Percentiles rank a stretch among this genome's conserved stretches.
These are phyloP conservation scores for Pseudochaenichthys georgianus DNA, from an alignment of 2,797 vertebrate genomes.

Conservation along the genomic window DNA sequence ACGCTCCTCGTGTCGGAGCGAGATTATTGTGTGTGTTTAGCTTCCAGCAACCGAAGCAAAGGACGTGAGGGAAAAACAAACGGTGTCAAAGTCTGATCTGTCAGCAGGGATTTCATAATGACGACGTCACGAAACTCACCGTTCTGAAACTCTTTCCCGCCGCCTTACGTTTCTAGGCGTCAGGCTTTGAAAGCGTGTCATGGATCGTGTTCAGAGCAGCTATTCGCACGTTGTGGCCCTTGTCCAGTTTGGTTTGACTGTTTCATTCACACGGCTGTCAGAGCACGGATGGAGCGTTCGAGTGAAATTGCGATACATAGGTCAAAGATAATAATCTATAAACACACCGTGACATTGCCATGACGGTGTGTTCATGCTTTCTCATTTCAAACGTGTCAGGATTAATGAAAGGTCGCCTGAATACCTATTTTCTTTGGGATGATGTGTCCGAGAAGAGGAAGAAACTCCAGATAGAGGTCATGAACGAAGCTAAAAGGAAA, in stretches of 20 bases:
- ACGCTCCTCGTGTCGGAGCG: slow-evolving; percentile 40
- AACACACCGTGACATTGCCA: background rate
- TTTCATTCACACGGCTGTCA: slow-evolving; percentile 13
- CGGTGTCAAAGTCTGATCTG: slow-evolving; percentile 43
- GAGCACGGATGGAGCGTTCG: slow-evolving; percentile 1
- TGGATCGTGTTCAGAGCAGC: slow-evolving; percentile 22
- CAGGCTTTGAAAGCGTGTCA: slow-evolving; percentile 20
- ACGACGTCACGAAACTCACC: slow-evolving; percentile 23
- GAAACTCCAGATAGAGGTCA: background rate
- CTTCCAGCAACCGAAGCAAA: slow-evolving; percentile 49
- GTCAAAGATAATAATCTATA: too few species aligned
- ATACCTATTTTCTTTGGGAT: background rate
- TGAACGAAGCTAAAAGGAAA: background rate
- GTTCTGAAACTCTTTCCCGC: slow-evolving; percentile 7
- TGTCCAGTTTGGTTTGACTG: slow-evolving; percentile 2
- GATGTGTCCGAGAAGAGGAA: background rate
- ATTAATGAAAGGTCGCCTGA: background rate
- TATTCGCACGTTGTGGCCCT: slow-evolving; percentile 5
- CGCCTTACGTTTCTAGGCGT: slow-evolving; percentile 30
- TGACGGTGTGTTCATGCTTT: background rate
- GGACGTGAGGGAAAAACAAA: slow-evolving; percentile 42
- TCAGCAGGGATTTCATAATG: slow-evolving; percentile 37
- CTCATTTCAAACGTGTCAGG: background rate
- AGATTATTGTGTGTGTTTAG: slow-evolving; percentile 38
- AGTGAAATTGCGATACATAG: too few species aligned